A percentile compares a stretch with the other conserved stretches of the same genome.
Evolutionary conservation across 2,888 invertebrate species (phyloP).

Genomic region (Gandaritis pyraliata): DNA sequence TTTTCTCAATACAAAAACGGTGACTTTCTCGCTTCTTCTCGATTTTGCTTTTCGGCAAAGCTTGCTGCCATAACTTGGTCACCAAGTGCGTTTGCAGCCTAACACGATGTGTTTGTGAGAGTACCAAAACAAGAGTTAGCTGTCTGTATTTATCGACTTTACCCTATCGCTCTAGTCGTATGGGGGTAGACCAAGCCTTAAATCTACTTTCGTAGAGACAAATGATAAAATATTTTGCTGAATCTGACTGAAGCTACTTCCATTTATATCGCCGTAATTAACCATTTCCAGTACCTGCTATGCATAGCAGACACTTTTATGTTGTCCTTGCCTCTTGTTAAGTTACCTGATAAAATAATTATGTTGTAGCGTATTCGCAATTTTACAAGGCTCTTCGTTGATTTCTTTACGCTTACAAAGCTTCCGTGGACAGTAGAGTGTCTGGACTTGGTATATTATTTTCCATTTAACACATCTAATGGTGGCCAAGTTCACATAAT

Average conservation of each 20-base stretch:
- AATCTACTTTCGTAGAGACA: background rate
- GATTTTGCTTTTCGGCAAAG: too few species aligned
- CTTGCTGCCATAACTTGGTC: too few species aligned
- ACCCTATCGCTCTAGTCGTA: background rate
- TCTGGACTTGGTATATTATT: conserved; percentile 1
- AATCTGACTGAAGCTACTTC: background rate
- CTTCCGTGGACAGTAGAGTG: background rate
- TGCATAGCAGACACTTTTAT: background rate
- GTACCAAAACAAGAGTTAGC: too few species aligned
- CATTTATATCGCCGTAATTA: background rate
- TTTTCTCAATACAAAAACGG: too few species aligned
- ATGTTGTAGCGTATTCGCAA: background rate
- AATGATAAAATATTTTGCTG: conserved; percentile 5
- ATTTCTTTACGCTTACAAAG: conserved; percentile 11
- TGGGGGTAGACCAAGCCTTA: background rate
- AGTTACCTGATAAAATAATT: background rate
- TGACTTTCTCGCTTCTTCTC: too few species aligned
- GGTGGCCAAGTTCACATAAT: too few species aligned
- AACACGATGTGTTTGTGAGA: too few species aligned
- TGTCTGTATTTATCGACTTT: background rate
- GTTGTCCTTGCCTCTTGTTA: background rate
- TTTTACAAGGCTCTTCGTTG: conserved; percentile 9
- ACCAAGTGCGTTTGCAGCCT: too few species aligned
- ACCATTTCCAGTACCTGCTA: too few species aligned
- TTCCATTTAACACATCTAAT: too few species aligned